phyloP scores from a whole-genome alignment of 2,113 vertebrate genomes.

The Pseudorhombus dupliciocellatus region DNA sequence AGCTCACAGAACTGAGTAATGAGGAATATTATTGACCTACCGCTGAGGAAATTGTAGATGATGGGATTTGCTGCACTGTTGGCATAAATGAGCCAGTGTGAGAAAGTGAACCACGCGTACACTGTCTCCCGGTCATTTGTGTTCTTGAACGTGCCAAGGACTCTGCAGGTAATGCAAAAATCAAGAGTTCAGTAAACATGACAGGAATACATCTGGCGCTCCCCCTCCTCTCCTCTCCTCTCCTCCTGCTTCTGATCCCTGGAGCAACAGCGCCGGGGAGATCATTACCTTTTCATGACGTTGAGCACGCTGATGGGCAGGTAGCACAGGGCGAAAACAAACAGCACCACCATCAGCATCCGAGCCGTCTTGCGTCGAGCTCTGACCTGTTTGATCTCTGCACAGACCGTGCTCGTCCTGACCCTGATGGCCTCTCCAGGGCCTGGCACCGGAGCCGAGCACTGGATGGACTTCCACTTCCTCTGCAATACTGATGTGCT shows the following conservation, averaged over 20 bases:
- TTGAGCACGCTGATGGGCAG: conserved; percentile 97
- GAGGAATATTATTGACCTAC: conserved; percentile 79
- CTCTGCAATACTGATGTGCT: conserved; percentile 91
- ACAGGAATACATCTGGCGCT: neutral
- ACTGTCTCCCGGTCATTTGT: conserved; percentile 91
- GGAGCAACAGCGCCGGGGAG: neutral
- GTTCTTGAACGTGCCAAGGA: conserved; percentile 93
- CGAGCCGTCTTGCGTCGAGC: conserved; percentile 93
- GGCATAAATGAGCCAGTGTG: conserved; percentile 97
- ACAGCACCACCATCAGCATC: conserved; percentile 96
- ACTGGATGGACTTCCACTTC: conserved; percentile 89
- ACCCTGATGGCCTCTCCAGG: conserved; percentile 82
- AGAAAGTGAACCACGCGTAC: conserved; percentile 97
- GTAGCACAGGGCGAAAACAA: conserved; percentile 96
- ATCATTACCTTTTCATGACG: conserved; percentile 91
- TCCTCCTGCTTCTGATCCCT: neutral
- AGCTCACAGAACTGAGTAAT: neutral
- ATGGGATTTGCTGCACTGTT: conserved; percentile 98
- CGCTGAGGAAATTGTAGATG: conserved; percentile 98
- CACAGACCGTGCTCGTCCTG: conserved; percentile 86
- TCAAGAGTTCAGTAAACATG: neutral
- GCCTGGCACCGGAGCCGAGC: conserved; percentile 75
- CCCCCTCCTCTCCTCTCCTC: neutral
- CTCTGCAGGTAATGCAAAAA: conserved; percentile 76
- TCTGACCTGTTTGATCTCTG: conserved; percentile 95